These are phyloP conservation scores for Stratiomys singularior DNA, from an alignment of 2,888 invertebrate genomes.

Conservation along the genomic window DNA sequence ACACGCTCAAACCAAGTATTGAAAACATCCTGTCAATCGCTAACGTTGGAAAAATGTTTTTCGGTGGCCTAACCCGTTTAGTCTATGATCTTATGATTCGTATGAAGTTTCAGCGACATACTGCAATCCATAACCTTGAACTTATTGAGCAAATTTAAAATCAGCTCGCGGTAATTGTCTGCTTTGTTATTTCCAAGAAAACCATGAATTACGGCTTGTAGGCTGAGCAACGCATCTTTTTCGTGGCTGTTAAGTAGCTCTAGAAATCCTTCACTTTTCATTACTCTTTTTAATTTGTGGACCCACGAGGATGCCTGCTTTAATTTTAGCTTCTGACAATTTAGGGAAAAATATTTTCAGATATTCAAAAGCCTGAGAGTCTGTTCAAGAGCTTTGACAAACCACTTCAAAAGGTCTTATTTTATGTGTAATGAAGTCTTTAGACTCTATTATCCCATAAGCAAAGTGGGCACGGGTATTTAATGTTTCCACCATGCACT, in stretches of 20 bases:
- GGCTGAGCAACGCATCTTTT: constrained; percentile 35
- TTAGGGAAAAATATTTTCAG: constrained; percentile 31
- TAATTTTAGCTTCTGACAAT: constrained; percentile 25
- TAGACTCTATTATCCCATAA: too few relatives aligned
- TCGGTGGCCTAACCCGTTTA: too few relatives aligned
- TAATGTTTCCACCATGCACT: too few relatives aligned
- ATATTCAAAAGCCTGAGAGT: constrained; percentile 2
- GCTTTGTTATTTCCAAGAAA: constrained; percentile 55
- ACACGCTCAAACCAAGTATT: too few relatives aligned
- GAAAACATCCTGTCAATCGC: too few relatives aligned
- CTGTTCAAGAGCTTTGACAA: constrained; percentile 24
- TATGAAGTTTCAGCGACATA: not conserved
- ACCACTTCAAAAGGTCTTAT: constrained; percentile 33
- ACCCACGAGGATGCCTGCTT: constrained; percentile 24
- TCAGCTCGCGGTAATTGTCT: constrained; percentile 54
- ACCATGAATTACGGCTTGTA: constrained; percentile 38
- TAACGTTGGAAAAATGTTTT: too few relatives aligned
- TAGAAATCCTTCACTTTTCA: constrained; percentile 11
- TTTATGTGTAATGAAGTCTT: constrained; percentile 13
- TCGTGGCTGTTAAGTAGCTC: not conserved
- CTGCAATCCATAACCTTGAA: constrained; percentile 6
- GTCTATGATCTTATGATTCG: too few relatives aligned
- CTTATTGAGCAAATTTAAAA: not conserved
- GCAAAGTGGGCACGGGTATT: too few relatives aligned
- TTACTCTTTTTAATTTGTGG: constrained; percentile 15